Evolutionary conservation across 2,797 vertebrate species (phyloP).

Genomic region (Coregonus sp.): DNA sequence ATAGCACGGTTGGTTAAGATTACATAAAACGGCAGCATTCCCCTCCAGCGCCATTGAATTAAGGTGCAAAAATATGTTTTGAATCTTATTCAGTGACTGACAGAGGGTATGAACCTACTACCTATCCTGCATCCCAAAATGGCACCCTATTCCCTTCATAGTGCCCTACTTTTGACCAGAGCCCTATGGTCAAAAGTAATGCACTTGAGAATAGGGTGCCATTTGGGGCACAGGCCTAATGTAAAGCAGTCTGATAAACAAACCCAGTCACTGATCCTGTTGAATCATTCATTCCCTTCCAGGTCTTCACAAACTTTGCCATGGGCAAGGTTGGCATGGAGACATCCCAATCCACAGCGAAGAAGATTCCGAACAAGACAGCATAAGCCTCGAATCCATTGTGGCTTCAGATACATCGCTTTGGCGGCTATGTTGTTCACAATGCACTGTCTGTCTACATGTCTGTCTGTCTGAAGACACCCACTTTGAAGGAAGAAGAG

Average conservation of each 20-base stretch:
- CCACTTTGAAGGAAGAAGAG: slow-evolving; percentile 27
- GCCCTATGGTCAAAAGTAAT: too few relatives aligned
- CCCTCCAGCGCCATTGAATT: too few relatives aligned
- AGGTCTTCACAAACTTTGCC: slow-evolving; percentile 99
- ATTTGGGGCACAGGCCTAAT: too few relatives aligned
- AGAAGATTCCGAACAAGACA: slow-evolving; percentile 40
- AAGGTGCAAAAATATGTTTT: too few relatives aligned
- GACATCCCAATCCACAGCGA: slow-evolving; percentile 40
- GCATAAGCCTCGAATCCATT: slow-evolving; percentile 40
- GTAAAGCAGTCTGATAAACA: slow-evolving; percentile 31
- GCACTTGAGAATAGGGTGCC: too few relatives aligned
- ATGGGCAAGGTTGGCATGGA: slow-evolving; percentile 76
- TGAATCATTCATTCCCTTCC: slow-evolving; percentile 43
- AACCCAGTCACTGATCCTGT: slow-evolving; percentile 60
- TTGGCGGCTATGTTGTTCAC: neutral
- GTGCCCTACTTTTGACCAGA: too few relatives aligned
- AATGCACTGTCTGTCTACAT: neutral
- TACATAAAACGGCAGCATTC: too few relatives aligned
- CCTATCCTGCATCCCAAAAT: too few relatives aligned
- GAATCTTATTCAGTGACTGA: too few relatives aligned
- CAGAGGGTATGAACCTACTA: too few relatives aligned
- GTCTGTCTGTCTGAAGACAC: neutral
- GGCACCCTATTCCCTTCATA: too few relatives aligned
- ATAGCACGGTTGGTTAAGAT: too few relatives aligned
- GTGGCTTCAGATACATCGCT: slow-evolving; percentile 43